Evolutionary conservation across 1,140 invertebrate genomes (phyloP), one percentile per base, ranked within the genome.

Genomic region (Leptinotarsa defecta): DNA sequence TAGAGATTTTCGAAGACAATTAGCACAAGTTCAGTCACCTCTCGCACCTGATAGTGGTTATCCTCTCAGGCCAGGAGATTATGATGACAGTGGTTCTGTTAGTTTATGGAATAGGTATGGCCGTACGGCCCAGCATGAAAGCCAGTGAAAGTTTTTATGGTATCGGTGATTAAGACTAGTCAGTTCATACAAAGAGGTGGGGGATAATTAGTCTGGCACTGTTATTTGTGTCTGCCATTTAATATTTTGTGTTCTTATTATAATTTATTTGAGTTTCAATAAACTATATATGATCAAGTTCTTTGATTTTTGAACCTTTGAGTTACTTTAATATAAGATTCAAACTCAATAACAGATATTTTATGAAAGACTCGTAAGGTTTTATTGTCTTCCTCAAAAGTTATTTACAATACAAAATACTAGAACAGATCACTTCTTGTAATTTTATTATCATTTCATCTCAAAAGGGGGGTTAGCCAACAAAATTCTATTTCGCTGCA

Each of bases 101-200:
- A 34, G 49, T 43, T 77, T 74, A 52, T 75, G 74, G 70, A 70
- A 68, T n/a, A 34, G 77, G 43, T 73, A 73, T 75, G 74, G 74
- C 6, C 65, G 57, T 22, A 67, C 48, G 57, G 24, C 48, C 22
- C 4, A 52, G 20, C 17, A 62, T 4, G 20, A n/a, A 71, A 71
- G 63, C 20, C 17, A 52, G 43, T 68, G 65, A 19, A 17, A 5
- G 1, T 72, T 8, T 19, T 11, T 43, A 62, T 72, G 20, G 13
- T 13, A 5, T n/a, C 57, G 15, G 17, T 22, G 24, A 17, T 62
- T n/a, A 27, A 11, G 17, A 19, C 61, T 65, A 67, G 64, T 65
- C 64, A 43, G n/a, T 34, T 74, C 22, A 48, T 24, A 67, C 72
- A 74, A 67, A 68, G 24, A 74, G 72, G 27, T 74, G 34, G 71